phyloP scores from a whole-genome alignment of 2,888 invertebrate species.

The Anoncus sp. region DNA sequence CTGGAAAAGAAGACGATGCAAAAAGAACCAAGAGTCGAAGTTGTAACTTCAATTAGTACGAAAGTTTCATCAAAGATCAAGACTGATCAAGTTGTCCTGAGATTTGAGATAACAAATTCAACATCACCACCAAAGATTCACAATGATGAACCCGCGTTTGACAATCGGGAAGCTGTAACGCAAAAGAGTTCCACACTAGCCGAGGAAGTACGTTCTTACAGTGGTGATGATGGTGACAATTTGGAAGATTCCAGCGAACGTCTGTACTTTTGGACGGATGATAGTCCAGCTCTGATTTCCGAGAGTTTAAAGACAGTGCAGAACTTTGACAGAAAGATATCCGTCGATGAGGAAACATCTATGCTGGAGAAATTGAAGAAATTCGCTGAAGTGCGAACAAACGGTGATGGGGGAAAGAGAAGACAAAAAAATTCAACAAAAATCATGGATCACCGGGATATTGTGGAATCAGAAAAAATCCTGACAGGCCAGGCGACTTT shows the following conservation, averaged over 20 bases:
- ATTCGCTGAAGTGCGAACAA: slow-evolving; percentile 73
- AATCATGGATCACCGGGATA: slow-evolving; percentile 3
- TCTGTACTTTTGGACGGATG: slow-evolving; percentile 51
- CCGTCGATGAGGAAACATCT: slow-evolving; percentile 69
- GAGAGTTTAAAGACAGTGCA: slow-evolving; percentile 61
- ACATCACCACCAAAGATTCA: slow-evolving; percentile 66
- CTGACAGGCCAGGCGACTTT: slow-evolving; percentile 19
- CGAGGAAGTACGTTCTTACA: slow-evolving; percentile 69
- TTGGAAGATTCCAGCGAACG: slow-evolving; percentile 31
- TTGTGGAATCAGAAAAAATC: slow-evolving; percentile 19
- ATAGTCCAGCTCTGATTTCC: slow-evolving; percentile 42
- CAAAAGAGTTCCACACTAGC: background rate
- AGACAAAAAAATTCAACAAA: slow-evolving; percentile 10
- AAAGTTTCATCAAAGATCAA: slow-evolving; percentile 78
- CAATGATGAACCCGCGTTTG: slow-evolving; percentile 27
- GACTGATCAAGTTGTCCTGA: slow-evolving; percentile 73
- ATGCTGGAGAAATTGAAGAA: slow-evolving; percentile 75
- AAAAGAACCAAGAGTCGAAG: slow-evolving; percentile 80
- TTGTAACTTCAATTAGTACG: slow-evolving; percentile 82
- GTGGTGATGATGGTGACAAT: slow-evolving; percentile 1
- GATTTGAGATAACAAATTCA: slow-evolving; percentile 73
- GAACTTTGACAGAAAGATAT: slow-evolving; percentile 76
- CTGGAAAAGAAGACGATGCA: slow-evolving; percentile 51
- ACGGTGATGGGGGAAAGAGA: slow-evolving; percentile 62
- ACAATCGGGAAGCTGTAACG: slow-evolving; percentile 24